phyloP scores from a whole-genome alignment of 1,140 invertebrate species.

The Brachionus rubens region DNA sequence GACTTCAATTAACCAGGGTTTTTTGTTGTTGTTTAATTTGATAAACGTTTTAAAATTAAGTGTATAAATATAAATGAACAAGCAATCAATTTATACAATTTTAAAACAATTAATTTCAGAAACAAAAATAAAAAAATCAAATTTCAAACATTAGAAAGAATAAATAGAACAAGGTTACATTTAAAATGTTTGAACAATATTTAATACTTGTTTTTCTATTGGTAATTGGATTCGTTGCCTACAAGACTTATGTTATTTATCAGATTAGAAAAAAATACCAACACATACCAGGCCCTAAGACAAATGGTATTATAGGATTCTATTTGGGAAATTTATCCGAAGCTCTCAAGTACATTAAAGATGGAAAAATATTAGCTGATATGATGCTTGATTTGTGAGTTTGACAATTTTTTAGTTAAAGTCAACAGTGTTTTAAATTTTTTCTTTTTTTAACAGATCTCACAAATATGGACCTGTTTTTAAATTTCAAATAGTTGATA shows the following conservation, averaged over 20 bases:
- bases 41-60: not conserved
- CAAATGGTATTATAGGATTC: constrained; percentile 31
- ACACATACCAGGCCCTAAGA: constrained; percentile 34
- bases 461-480: constrained; percentile 27
- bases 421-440: not conserved
- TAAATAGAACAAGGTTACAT: no score
- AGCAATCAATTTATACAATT: no score
- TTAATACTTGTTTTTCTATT: not conserved
- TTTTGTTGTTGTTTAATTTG: constrained; percentile 7
- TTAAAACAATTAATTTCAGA: no score
- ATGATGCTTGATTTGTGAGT: constrained; percentile 41
- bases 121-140: no score
- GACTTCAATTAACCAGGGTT: constrained; percentile 6
- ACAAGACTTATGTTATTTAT: constrained; percentile 30
- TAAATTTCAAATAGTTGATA: constrained; percentile 42
- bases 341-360: not conserved
- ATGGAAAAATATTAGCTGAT: constrained; percentile 35
- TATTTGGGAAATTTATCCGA: constrained; percentile 34
- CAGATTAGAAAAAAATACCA: constrained; percentile 11
- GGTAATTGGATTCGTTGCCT: not conserved
- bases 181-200: not conserved
- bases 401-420: not conserved
- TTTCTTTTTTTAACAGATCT: not conserved
- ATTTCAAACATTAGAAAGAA: no score
- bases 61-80: no score